Evolutionary conservation across 1,140 invertebrate genomes (phyloP), one percentile per base, ranked within the genome.

Genomic region (Pteromalus puparum): DNA sequence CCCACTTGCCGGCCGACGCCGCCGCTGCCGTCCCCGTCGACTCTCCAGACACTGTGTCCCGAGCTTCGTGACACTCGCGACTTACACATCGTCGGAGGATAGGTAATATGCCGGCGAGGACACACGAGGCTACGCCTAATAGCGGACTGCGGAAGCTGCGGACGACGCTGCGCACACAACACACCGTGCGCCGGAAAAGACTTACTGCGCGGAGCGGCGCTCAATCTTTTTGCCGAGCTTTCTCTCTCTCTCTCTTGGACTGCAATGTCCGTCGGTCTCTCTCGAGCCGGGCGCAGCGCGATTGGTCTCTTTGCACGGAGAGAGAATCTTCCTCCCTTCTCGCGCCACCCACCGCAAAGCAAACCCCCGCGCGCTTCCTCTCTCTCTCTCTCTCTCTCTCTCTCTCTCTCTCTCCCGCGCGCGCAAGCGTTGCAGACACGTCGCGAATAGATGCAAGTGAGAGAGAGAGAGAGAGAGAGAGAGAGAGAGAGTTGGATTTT

Each of bases 81-180:
- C 28, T 2, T 34, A 34, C 4, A 34, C 30, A 34, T 34, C 30
- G 30, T 34, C 30, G 30, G 30, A 34, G 30, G 30, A 5, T 34
- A 34, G 3, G 3, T 68, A 48, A 53, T 65, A 21, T 74, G 72
- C 26, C 87, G 53, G 84, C 84, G 86, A 88, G 87, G 38, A 42
- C 86, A 87, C 89, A 90, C 75, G 53, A 84, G 84, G 73, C 84
- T 85, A 85, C 80, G 80, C 84, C 84, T 85, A 85, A 67, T 53
- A 26, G 74, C 67, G 13, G 18, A 42, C 9, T 61, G 79, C 24
- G 84, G 78, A 81, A 65, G 24, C 72, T 82, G 78, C 12, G 53
- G 53, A 38, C 68, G 67, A 76, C 75, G 75, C 30, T 79, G 77
- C 82, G 85, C 85, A 84, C 85, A 82, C 81, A 85, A 85, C 85